Base-by-base conservation (phyloP, 2,888 invertebrate genomes). In the Phorcus lineatus region DNA sequence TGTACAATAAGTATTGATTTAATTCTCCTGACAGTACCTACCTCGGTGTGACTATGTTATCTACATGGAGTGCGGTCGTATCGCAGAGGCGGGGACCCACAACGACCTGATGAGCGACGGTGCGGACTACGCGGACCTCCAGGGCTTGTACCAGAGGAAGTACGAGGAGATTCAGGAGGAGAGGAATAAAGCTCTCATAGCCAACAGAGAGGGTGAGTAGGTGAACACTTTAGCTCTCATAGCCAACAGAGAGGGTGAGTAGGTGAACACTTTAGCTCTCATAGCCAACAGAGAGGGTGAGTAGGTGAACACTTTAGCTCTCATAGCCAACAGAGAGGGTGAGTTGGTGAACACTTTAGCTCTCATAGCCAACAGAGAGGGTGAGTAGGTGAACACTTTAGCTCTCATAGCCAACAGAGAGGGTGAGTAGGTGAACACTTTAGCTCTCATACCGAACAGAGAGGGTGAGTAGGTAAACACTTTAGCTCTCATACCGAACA, bases 11-110 rank as follows among this genome's bases (percentile, higher is more conserved):
- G n/a, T n/a, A n/a, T n/a, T n/a, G n/a, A n/a, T n/a, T n/a, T n/a
- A n/a, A 70, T 52, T 75, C n/a, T n/a, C 47, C n/a, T 83, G 89
- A 47, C 89, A 95, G 94, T 94, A 94, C 91, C 89, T 95, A 78
- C 93, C 93, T 80, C 93, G 94, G 67, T 95, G 95, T 91, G 94
- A 95, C 91, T 93, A 94, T 80, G 94, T 95, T 47, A 91, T 95
- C 40, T 93, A 95, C 83, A 93, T 95, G 93, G 94, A 94, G 78
- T 94, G 94, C 66, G 95, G 95, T 0, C 90, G 91, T 78, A 94
- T 95, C 47, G 91, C 93, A 2, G 95, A 95, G 84, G 92, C 93
- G 80, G 95, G 95, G 17, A 93, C 93, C 24, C 95, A 95, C 86
- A 89, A 93, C 1, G 92, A 94, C 67, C 91, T 95, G 52, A 92